Evolutionary conservation across 2,888 invertebrate species (phyloP).

Genomic region (Mayetiola destructor): DNA sequence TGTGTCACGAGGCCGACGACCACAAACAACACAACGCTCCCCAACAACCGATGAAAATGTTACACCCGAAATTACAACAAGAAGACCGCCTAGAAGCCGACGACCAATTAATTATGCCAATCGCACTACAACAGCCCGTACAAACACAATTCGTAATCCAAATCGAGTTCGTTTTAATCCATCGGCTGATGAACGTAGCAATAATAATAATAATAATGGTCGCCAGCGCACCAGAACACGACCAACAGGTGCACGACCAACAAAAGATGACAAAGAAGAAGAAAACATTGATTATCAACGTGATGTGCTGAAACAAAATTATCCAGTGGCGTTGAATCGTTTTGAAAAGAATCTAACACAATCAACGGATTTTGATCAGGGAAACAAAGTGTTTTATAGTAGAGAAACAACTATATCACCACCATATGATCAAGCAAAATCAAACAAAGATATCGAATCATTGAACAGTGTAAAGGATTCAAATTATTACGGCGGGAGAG

Average conservation of each 20-base stretch:
- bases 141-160: conserved; percentile 30
- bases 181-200: conserved; percentile 32
- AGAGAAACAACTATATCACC: conserved; percentile 14
- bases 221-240: conserved; percentile 23
- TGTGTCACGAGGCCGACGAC: conserved; percentile 37
- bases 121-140: conserved; percentile 24
- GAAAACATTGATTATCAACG: conserved; percentile 43
- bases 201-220: no score
- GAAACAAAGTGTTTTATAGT: conserved; percentile 18
- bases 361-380: conserved; percentile 25
- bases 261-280: conserved; percentile 24
- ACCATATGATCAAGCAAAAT: conserved; percentile 22
- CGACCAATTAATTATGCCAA: conserved; percentile 28
- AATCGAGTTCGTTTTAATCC: conserved; percentile 34
- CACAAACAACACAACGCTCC: conserved; percentile 24
- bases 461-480: conserved; percentile 19
- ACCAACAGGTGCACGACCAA: conserved; percentile 20
- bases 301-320: conserved; percentile 48
- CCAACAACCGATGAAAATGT: conserved; percentile 31
- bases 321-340: conserved; percentile 41
- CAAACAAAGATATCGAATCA: conserved; percentile 17
- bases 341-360: conserved; percentile 23
- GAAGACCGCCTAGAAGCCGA: conserved; percentile 32
- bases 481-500: not conserved
- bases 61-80: conserved; percentile 24